Base-by-base conservation (phyloP, 2,113 vertebrate genomes). In the Suricata suricatta region DNA sequence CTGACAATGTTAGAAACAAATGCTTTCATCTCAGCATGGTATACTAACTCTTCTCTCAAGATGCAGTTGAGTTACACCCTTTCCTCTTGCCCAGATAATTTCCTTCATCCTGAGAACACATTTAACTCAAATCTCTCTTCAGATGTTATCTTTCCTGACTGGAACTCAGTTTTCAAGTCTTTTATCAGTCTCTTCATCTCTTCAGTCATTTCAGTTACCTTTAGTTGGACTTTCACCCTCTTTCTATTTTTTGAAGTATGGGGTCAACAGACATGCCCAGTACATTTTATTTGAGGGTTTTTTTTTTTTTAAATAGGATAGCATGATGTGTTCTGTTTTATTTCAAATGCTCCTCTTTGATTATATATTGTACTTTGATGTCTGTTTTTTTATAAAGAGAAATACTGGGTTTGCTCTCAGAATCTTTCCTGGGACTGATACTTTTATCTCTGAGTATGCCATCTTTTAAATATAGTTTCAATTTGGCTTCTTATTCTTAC, bases 151-250 rank as follows among this genome's bases (percentile, higher is more conserved):
- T 96, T 81, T 71, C 13, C 19, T 66, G 12, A 52, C 5, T 38
- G 33, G 66, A 86, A 81, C 66, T 85, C 66, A 72, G 35, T 68
- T 95, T 97, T 60, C 38, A 79, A 64, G 25, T 87, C 12, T n/a
- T 60, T 74, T 79, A 88, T 83, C 52, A 52, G 86, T 14, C 35
- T 95, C n/a, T 92, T 82, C 63, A 60, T 90, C 88, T 95, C n/a
- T 86, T 87, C 13, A 38, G 0, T 76, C 54, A 71, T 66, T 68
- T 87, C 5, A 35, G 25, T 71, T 82, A 23, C 60, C 3, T 86
- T 79, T 54, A 21, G 71, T 47, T 86, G 52, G 50, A 31, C 83
- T 66, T 44, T 74, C n/a, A 96, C 17, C 50, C 29, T 25, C 5
- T 35, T 57, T 14, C 2, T 54, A 0, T 77, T 77, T 52, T 79